Base-by-base conservation (phyloP, 2,113 vertebrate genomes). In the Cebus imitator region DNA sequence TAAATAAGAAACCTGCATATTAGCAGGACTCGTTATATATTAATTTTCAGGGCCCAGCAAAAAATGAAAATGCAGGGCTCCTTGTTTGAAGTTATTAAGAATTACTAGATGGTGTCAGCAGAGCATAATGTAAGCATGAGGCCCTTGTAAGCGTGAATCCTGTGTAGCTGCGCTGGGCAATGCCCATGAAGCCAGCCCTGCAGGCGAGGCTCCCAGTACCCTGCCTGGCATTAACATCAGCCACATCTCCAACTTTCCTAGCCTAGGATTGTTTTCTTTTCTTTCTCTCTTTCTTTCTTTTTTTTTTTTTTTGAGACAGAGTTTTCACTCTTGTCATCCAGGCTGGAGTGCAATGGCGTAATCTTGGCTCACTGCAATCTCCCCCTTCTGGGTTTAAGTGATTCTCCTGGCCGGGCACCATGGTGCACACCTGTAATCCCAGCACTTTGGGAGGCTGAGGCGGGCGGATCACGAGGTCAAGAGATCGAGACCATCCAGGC, bases 191-290 rank as follows among this genome's bases (percentile, higher is more conserved):
- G 55, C 57, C 40, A 13, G 72, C 32, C 30, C 6, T 37, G 23
- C 8, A 2, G 21, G 1, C 0, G 3, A n/a, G 16, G 57, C 25
- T 35, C 48, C 48, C 13, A 0, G 27, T 8, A 52, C 25, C 66
- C 82, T 17, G 25, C 21, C 13, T 37, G 37, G 76, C n/a, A 5
- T 12, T 30, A 17, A 43, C 16, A 18, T 43, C 1, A 12, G 64
- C 50, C 61, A 30, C 2, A 5, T 45, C 80, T n/a, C 57, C 73
- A 6, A 1, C 43, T 82, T 55, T 10, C 48, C 37, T 8, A 16
- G 50, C 52, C 52, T 52, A 17, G 16, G 52, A 52, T 52, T 5
- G 5, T 52, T 58, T 58, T 58, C 21, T 57, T 57, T 21, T 58
- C 23, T 58, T 58, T 61, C 25, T 30, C 14, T 52, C 14, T 52